Percentiles rank a stretch among this genome's conserved stretches.
Conservation (phyloP, 2,797 vertebrate species). For the Brachyalestes nurse region DNA sequence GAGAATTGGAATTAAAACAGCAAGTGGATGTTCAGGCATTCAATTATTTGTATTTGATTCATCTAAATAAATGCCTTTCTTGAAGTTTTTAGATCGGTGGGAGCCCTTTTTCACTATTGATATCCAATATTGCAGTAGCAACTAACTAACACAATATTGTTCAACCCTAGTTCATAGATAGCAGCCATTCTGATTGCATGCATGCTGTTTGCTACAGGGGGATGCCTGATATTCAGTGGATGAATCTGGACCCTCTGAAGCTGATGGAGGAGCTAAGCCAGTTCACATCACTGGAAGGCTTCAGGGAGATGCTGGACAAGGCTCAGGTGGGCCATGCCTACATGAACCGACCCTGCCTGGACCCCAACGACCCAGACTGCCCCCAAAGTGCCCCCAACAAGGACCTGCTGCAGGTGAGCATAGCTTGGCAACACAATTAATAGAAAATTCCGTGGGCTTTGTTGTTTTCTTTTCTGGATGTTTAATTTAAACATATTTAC, state of each 20-base stretch:
- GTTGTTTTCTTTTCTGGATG: neutral
- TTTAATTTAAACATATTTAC: slow-evolving; percentile 25
- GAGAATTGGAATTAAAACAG: neutral
- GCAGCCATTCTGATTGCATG: too few species aligned
- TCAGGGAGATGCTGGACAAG: slow-evolving; percentile 96
- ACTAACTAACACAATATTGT: too few species aligned
- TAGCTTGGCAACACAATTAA: neutral
- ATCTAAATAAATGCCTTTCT: neutral
- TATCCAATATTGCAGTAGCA: neutral
- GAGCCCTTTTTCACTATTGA: neutral
- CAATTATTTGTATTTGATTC: neutral
- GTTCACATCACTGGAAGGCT: slow-evolving; percentile 93
- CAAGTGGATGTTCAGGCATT: neutral
- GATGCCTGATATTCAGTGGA: slow-evolving; percentile 96
- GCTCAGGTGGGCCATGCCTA: slow-evolving; percentile 95
- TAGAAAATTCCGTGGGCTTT: neutral
- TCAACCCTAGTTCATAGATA: too few species aligned
- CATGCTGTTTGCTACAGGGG: slow-evolving; percentile 76
- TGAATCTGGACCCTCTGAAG: slow-evolving; percentile 95
- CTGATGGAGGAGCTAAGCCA: slow-evolving; percentile 94
- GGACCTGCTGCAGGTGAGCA: slow-evolving; percentile 85
- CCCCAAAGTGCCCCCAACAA: slow-evolving; percentile 92
- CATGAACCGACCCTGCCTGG: slow-evolving; percentile 93
- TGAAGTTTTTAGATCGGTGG: neutral
- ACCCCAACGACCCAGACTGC: slow-evolving; percentile 89